These are phyloP conservation scores for Hipparchia sbordonii DNA, from an alignment of 2,888 invertebrate species.

Conservation along the genomic window DNA sequence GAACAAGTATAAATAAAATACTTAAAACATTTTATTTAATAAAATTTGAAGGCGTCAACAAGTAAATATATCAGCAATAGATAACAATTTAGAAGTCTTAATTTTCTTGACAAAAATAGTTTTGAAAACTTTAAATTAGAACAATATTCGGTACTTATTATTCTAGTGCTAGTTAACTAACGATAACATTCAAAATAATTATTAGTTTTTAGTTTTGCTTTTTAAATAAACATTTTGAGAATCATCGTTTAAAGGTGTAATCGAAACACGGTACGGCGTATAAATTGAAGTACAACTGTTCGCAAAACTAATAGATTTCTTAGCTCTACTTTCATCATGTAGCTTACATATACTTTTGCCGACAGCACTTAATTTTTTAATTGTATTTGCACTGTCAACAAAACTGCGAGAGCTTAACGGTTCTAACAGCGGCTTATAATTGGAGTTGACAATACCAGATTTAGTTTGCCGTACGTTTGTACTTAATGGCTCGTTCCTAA, in stretches of 20 bases:
- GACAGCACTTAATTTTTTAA: slow-evolving; percentile 73
- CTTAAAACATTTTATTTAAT: slow-evolving; percentile 39
- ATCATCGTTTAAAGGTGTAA: slow-evolving; percentile 65
- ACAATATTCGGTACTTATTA: neutral
- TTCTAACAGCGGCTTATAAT: slow-evolving; percentile 53
- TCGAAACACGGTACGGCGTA: slow-evolving; percentile 67
- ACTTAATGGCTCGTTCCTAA: slow-evolving; percentile 56
- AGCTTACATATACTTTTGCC: slow-evolving; percentile 74
- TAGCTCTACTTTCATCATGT: slow-evolving; percentile 61
- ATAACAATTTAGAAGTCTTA: slow-evolving; percentile 8
- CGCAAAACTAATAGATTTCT: slow-evolving; percentile 62
- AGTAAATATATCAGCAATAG: neutral
- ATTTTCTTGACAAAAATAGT: slow-evolving; percentile 17
- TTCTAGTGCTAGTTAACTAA: neutral
- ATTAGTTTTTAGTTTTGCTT: slow-evolving; percentile 21
- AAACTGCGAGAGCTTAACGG: slow-evolving; percentile 56
- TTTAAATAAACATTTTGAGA: slow-evolving; percentile 38
- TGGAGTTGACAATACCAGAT: slow-evolving; percentile 57
- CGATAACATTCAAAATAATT: neutral
- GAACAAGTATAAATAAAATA: slow-evolving; percentile 28
- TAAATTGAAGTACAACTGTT: slow-evolving; percentile 73
- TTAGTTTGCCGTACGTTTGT: slow-evolving; percentile 61
- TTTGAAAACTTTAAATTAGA: slow-evolving; percentile 27
- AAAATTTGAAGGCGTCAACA: slow-evolving; percentile 64
- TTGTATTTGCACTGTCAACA: slow-evolving; percentile 60